A percentile compares a stretch with the other conserved stretches of the same genome.
phyloP scores from a whole-genome alignment of 2,797 vertebrate genomes.

The Xenops minutus region DNA sequence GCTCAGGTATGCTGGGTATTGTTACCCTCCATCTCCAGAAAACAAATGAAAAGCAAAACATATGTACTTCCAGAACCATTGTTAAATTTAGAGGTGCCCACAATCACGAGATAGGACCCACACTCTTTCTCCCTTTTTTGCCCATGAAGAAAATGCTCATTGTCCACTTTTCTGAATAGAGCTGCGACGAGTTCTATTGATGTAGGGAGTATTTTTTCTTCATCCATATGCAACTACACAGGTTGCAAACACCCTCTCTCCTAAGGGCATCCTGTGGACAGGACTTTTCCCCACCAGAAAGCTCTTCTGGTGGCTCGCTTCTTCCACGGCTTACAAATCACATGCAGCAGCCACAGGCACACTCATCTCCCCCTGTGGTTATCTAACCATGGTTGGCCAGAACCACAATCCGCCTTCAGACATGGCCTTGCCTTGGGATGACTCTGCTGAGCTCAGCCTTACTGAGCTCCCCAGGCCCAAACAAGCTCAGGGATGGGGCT shows the following conservation, averaged over 20 bases:
- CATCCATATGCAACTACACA: fast-evolving
- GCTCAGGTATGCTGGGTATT: fast-evolving
- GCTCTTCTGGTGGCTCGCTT: not conserved
- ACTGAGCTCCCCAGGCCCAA: not conserved
- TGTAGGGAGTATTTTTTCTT: not conserved
- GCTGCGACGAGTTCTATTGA: not conserved
- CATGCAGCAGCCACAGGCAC: not conserved
- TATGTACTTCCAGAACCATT: not conserved
- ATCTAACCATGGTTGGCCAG: fast-evolving
- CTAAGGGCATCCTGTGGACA: not conserved
- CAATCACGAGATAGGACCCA: not conserved
- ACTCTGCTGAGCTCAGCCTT: not conserved
- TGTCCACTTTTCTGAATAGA: not conserved
- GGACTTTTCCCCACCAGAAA: not conserved
- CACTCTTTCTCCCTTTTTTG: not conserved
- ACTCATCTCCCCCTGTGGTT: not conserved
- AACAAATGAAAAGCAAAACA: not conserved
- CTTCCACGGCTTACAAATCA: not conserved
- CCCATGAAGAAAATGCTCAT: not conserved
- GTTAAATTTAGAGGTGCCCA: not conserved
- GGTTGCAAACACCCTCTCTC: not conserved
- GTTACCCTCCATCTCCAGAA: not conserved
- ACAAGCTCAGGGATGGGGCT: not conserved
- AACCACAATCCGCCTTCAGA: not conserved
- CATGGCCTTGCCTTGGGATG: not conserved